Conservation (phyloP, 2,113 vertebrate genomes). For the Chrysemys picta region DNA sequence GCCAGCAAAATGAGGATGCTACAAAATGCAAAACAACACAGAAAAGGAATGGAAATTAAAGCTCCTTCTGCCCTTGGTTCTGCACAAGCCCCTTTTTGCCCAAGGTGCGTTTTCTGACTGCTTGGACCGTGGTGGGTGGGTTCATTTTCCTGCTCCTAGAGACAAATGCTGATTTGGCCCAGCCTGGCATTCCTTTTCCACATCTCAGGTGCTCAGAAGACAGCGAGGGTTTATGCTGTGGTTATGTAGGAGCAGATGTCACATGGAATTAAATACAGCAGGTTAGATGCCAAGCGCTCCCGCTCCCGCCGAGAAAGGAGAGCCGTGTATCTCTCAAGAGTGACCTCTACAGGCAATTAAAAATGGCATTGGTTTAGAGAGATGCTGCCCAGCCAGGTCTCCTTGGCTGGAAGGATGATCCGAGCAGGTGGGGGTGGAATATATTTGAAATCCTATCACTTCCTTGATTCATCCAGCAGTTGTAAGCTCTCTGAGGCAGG, state of each 20-base stretch:
- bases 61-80: neutral
- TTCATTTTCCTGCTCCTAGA: neutral
- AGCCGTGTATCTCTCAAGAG: accelerated
- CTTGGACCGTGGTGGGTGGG: neutral
- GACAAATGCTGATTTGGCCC: accelerated
- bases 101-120: neutral
- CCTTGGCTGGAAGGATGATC: neutral
- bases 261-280: neutral
- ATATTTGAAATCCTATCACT: too few species aligned
- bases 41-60: neutral
- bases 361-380: neutral
- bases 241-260: accelerated
- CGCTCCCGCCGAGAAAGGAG: neutral
- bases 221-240: neutral
- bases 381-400: neutral
- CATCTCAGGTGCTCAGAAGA: neutral
- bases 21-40: neutral
- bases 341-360: neutral
- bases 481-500: neutral
- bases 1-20: neutral
- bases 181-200: too few species aligned
- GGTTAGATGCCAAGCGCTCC: neutral
- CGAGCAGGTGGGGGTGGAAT: neutral
- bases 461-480: neutral
- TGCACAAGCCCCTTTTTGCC: neutral